A percentile compares a stretch with the other conserved stretches of the same genome.
These are phyloP conservation scores for Malurus cyaneus DNA, from an alignment of 2,113 vertebrate species.

Conservation along the genomic window DNA sequence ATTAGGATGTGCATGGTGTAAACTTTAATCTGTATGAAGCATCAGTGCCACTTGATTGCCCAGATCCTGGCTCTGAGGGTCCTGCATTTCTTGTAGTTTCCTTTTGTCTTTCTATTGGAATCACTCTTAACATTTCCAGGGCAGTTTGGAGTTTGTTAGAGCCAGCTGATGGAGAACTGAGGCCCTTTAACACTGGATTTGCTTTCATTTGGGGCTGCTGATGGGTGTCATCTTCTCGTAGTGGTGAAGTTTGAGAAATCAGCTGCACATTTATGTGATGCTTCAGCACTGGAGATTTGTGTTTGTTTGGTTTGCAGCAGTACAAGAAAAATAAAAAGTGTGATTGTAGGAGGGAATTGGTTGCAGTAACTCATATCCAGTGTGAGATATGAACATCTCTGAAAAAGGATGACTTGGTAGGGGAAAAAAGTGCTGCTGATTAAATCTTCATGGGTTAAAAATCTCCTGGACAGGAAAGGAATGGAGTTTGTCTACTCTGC, in stretches of 20 bases:
- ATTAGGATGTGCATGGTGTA: accelerated
- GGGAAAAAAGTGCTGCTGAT: not conserved
- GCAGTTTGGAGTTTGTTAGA: not conserved
- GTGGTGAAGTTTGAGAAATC: not conserved
- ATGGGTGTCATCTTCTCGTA: not conserved
- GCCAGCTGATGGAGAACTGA: not conserved
- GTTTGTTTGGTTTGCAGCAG: not conserved
- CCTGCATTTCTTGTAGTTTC: not conserved
- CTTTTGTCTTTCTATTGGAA: not conserved
- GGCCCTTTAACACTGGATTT: not conserved
- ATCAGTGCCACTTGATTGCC: not conserved
- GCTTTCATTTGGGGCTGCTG: not conserved
- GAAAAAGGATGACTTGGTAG: not conserved
- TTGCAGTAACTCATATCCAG: not conserved
- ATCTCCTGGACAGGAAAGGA: not conserved
- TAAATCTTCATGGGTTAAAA: not conserved
- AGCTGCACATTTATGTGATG: not conserved
- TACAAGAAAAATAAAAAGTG: not conserved
- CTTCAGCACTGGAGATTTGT: not conserved
- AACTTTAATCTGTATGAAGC: not conserved
- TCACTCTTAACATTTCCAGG: not conserved
- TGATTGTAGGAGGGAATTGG: not conserved
- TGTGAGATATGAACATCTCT: not conserved
- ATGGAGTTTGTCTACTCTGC: not conserved
- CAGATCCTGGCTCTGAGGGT: not conserved